phyloP scores from a whole-genome alignment of 2,888 invertebrate genomes.

The Tineola bisselliella region DNA sequence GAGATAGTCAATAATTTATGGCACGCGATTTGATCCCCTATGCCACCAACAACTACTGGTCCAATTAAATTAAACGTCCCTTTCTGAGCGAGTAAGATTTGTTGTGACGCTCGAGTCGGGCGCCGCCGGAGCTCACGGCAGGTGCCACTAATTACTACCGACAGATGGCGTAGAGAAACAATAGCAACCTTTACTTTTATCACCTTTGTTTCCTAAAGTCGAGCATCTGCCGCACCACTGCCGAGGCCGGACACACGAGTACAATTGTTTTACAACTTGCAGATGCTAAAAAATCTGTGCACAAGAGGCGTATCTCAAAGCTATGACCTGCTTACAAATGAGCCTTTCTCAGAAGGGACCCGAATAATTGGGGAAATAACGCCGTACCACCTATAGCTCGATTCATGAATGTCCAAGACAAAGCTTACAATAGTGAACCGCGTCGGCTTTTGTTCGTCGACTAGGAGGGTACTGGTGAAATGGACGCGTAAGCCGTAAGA shows the following conservation, averaged over 20 bases:
- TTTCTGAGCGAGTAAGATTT: slow-evolving; percentile 5
- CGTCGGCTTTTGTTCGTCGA: not conserved
- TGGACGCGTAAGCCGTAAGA: slow-evolving; percentile 38
- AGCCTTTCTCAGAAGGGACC: slow-evolving; percentile 7
- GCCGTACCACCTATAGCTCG: slow-evolving; percentile 9
- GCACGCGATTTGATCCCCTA: slow-evolving; percentile 8
- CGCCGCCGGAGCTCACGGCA: not conserved
- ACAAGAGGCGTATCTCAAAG: not conserved
- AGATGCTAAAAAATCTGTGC: not conserved
- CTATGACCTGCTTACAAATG: not conserved
- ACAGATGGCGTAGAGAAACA: slow-evolving; percentile 7
- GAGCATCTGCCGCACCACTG: slow-evolving; percentile 7
- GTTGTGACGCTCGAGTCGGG: slow-evolving; percentile 3
- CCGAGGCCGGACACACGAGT: not conserved
- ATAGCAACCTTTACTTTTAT: slow-evolving; percentile 10
- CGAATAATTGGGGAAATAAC: slow-evolving; percentile 4
- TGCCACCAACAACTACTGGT: slow-evolving; percentile 4
- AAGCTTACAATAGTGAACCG: slow-evolving; percentile 6
- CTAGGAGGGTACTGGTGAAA: slow-evolving; percentile 6
- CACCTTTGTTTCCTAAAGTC: slow-evolving; percentile 3
- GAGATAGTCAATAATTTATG: not conserved
- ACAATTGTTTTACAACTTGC: slow-evolving; percentile 1
- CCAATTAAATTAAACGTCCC: slow-evolving; percentile 8
- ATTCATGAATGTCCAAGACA: slow-evolving; percentile 12
- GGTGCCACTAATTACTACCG: slow-evolving; percentile 13